Evolutionary conservation across 1,140 invertebrate genomes (phyloP), one percentile per base, ranked within the genome.

Genomic region (Drosophila sp.): DNA sequence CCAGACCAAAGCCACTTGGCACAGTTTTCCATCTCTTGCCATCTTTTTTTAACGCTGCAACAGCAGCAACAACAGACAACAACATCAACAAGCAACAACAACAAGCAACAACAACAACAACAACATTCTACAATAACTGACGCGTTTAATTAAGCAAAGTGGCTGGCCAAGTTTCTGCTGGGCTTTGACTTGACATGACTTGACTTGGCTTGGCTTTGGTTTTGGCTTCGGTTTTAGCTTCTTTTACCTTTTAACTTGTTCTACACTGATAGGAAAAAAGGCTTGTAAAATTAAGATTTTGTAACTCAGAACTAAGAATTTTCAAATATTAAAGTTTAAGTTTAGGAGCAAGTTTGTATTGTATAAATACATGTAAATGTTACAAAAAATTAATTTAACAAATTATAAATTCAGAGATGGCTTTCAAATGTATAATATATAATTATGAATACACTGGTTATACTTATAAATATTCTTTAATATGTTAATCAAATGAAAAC

Each of bases 71-170:
- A 40, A 21, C 21, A 6, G 36, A 38, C 43, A 6, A 16, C n/a
- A n/a, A n/a, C n/a, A n/a, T n/a, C n/a, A n/a, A n/a, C 43, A 46
- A 46, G 4, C 54, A 53, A 40, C 27, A 48, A 13, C 40, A 32
- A 36, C 40, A 57, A 62, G 74, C 76, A 38, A 45, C 45, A 45
- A 27, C 45, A 69, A 79, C 66, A 38, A 45, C 11, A 59, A 41
- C 13, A 64, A 80, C 67, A 63, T 46, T 3, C 38, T n/a, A 66
- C 51, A 62, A 29, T 51, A 72, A 81, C 73, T 76, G 75, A 74
- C 75, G 79, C 83, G 83, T 87, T 87, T 87, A 87, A 87, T 87
- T 87, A 87, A 87, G 82, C 83, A 87, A 87, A 87, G 82, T 87
- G 83, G 83, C 82, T 78, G 51, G 64, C 38, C 80, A 76, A 81